phyloP scores from a whole-genome alignment of 2,113 vertebrate genomes.

The Cephalopterus ornatus region DNA sequence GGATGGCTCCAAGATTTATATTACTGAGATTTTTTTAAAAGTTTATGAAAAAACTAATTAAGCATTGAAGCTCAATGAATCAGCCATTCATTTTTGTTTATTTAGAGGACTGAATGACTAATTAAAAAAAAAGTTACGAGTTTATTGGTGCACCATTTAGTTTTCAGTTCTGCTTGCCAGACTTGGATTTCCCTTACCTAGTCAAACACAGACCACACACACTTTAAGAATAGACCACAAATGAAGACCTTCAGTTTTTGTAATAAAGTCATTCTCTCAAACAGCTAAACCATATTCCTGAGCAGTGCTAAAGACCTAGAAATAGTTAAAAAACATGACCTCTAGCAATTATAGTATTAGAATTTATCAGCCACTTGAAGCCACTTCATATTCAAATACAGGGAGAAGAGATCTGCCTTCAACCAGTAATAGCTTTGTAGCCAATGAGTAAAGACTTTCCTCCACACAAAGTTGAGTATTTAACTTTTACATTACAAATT shows the following conservation, averaged over 20 bases:
- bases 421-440: neutral
- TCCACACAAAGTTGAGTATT: neutral
- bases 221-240: neutral
- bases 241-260: neutral
- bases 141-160: neutral
- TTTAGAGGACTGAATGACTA: neutral
- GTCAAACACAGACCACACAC: neutral
- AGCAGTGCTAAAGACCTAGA: neutral
- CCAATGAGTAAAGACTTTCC: neutral
- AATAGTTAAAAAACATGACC: neutral
- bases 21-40: neutral
- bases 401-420: neutral
- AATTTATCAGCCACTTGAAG: neutral
- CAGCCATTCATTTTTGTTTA: neutral
- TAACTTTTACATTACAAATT: neutral
- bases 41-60: slow-evolving; percentile 5
- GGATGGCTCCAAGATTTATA: neutral
- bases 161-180: neutral
- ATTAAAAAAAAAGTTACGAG: neutral
- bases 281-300: neutral
- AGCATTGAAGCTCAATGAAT: neutral
- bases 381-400: neutral
- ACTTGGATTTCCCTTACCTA: neutral
- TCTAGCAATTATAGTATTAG: neutral
- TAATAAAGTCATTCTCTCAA: neutral